Conservation (phyloP, 2,113 vertebrate species). For the Marmota monax region DNA sequence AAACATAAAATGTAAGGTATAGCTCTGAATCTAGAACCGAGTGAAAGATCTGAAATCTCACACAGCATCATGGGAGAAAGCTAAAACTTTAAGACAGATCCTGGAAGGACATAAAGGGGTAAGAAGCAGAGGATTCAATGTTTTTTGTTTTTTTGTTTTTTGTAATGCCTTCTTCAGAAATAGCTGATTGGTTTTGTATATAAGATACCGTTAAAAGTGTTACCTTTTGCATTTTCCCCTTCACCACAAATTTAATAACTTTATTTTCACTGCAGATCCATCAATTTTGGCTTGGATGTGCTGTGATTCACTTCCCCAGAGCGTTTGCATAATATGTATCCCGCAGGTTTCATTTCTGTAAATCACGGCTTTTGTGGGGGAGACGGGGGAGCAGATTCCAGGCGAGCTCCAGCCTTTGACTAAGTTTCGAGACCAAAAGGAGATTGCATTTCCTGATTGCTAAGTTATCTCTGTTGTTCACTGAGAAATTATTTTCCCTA, state of each 20-base stretch:
- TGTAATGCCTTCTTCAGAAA: background rate
- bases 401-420: slow-evolving; percentile 64
- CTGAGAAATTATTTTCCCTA: slow-evolving; percentile 82
- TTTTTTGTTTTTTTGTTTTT: background rate
- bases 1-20: background rate
- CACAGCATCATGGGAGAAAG: background rate
- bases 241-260: slow-evolving; percentile 76
- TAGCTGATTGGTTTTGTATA: slow-evolving; percentile 33
- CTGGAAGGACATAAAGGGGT: background rate
- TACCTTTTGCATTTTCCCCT: slow-evolving; percentile 70
- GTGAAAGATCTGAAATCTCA: background rate
- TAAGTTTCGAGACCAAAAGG: slow-evolving; percentile 80
- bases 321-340: slow-evolving; percentile 78
- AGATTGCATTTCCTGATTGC: slow-evolving; percentile 86
- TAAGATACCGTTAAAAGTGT: background rate
- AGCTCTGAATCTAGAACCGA: background rate
- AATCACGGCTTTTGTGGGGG: slow-evolving; percentile 74
- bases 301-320: slow-evolving; percentile 68
- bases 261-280: slow-evolving; percentile 74
- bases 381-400: slow-evolving; percentile 56
- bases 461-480: slow-evolving; percentile 84
- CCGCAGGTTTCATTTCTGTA: slow-evolving; percentile 80
- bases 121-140: background rate
- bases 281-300: slow-evolving; percentile 72
- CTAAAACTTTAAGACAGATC: background rate